A percentile compares a stretch with the other conserved stretches of the same genome.
Evolutionary conservation across 2,113 vertebrate species (phyloP).

Genomic region (Anoura caudifer): DNA sequence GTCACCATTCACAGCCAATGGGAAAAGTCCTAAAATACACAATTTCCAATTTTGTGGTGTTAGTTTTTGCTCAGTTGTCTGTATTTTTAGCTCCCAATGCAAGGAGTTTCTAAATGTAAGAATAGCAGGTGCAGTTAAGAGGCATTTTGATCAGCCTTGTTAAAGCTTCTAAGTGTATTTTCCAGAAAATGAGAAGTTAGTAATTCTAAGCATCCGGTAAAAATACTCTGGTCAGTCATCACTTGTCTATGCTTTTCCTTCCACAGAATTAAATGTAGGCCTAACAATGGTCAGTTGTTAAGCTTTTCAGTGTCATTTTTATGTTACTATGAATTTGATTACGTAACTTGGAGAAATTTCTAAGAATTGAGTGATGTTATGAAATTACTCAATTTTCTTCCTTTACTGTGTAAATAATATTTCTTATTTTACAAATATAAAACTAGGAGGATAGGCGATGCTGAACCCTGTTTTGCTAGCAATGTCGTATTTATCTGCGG

Average conservation of each 20-base stretch:
- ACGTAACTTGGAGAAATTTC: neutral
- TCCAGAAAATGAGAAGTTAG: neutral
- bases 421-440: neutral
- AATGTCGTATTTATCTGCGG: neutral
- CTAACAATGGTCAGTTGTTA: neutral
- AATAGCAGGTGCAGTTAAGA: neutral
- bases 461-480: neutral
- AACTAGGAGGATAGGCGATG: neutral
- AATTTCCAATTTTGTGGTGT: neutral
- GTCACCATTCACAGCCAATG: neutral
- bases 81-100: neutral
- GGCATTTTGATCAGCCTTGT: neutral
- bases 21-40: neutral
- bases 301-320: neutral
- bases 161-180: neutral
- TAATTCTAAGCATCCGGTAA: neutral
- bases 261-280: neutral
- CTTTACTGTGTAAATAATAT: neutral
- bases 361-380: neutral
- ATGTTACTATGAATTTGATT: neutral
- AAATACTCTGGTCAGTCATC: neutral
- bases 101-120: neutral
- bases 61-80: neutral
- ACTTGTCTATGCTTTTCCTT: neutral
- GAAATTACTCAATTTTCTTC: neutral